Evolutionary conservation across 2,797 vertebrate species (phyloP).

Genomic region (Poecile montanus): DNA sequence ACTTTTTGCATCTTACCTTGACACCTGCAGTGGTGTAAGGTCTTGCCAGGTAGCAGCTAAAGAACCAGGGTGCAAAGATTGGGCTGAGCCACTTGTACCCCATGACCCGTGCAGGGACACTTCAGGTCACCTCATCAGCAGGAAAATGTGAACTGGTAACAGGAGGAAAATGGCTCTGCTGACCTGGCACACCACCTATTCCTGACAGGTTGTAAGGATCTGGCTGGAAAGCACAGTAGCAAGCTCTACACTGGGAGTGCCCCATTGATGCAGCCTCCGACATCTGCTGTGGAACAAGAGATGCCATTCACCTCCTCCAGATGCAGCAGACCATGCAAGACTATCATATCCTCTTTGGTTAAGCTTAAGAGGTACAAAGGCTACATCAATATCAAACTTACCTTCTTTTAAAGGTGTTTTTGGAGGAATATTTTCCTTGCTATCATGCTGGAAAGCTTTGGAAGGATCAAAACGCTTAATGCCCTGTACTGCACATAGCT

Average conservation of each 20-base stretch:
- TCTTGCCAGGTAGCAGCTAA: neutral
- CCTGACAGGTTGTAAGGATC: neutral
- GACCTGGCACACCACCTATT: no score
- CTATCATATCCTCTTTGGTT: neutral
- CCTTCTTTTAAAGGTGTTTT: slow-evolving; percentile 83
- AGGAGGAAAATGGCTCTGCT: neutral
- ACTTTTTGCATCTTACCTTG: neutral
- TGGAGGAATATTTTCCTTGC: slow-evolving; percentile 87
- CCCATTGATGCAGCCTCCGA: neutral
- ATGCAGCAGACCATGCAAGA: neutral
- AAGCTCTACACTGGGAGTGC: rapidly evolving
- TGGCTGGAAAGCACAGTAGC: neutral
- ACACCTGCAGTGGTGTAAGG: neutral
- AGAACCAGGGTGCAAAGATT: neutral
- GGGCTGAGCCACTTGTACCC: neutral
- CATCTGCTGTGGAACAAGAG: neutral
- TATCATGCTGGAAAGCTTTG: slow-evolving; percentile 88
- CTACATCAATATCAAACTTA: slow-evolving; percentile 32
- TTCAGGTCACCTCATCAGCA: no score
- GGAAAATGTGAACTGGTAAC: rapidly evolving
- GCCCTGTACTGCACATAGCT: slow-evolving; percentile 76
- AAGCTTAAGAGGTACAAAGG: neutral
- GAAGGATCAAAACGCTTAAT: slow-evolving; percentile 85
- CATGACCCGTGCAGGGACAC: rapidly evolving
- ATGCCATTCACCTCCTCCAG: neutral